Percentiles rank a stretch among this genome's conserved stretches.
phyloP scores from a whole-genome alignment of 2,797 vertebrate species.

The Champsocephalus gunnari region DNA sequence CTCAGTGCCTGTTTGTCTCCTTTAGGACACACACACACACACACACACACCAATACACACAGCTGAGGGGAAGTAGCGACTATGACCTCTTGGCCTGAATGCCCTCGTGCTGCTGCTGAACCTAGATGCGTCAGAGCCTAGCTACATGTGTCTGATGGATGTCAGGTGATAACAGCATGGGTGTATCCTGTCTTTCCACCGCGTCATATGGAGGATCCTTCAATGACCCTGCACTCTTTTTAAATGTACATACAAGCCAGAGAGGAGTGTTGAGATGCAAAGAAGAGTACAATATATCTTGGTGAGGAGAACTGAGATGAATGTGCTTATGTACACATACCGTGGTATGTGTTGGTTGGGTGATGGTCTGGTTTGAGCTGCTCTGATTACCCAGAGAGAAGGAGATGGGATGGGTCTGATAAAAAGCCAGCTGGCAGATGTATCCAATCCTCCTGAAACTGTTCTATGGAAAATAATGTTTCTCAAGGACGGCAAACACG shows the following conservation, averaged over 20 bases:
- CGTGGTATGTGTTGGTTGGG: not conserved
- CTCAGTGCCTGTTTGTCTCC: constrained; percentile 48
- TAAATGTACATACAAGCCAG: constrained; percentile 6
- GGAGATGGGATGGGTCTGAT: constrained; percentile 28
- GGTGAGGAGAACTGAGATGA: constrained; percentile 10
- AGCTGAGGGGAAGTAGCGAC: constrained; percentile 34
- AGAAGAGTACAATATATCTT: constrained; percentile 4
- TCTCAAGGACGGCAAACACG: constrained; percentile 21
- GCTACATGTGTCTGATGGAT: constrained; percentile 47
- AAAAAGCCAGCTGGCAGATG: constrained; percentile 46
- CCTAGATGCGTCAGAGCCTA: constrained; percentile 19
- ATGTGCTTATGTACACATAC: constrained; percentile 13
- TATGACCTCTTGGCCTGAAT: constrained; percentile 44
- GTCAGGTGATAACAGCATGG: constrained; percentile 20
- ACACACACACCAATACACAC: constrained; percentile 22
- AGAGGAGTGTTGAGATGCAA: not conserved
- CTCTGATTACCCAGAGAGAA: constrained; percentile 16
- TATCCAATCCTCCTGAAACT: constrained; percentile 17
- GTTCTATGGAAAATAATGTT: constrained; percentile 25
- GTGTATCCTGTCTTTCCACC: not conserved
- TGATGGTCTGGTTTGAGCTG: constrained; percentile 1
- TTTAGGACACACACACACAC: constrained; percentile 4
- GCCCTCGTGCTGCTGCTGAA: constrained; percentile 47
- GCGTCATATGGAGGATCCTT: constrained; percentile 16
- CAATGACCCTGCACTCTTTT: constrained; percentile 3